Evolutionary conservation across 2,113 vertebrate species (phyloP), one percentile per base, ranked within the genome.

Genomic region (Tretioscincus oriximinensis): DNA sequence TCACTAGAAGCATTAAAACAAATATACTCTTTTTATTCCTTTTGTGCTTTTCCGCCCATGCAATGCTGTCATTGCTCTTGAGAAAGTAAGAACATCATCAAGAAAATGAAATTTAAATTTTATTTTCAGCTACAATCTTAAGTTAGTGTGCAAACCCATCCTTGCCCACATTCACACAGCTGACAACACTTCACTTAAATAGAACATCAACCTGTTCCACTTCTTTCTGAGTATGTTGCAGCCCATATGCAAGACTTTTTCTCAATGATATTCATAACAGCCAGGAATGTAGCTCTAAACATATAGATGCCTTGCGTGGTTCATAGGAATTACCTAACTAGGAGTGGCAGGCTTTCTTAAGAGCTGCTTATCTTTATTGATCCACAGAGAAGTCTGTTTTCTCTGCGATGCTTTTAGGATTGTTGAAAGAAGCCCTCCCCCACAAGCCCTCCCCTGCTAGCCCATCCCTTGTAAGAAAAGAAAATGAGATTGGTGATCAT

Each of bases 401-500:
- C 78, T 87, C 78, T 66, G 81, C 89, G 86, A 92, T 83, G 60
- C 31, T 85, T 90, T 92, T 77, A 84, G 81, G 75, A 82, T 80
- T 76, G 81, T 80, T 45, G 21, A 86, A 83, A 90, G 81, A 90
- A 83, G 81, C 73, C 2, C 35, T 58, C 60, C 24, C 20, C n/a
- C 80, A 58, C 14, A 58, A 12, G 18, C 65, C 81, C 29, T 88
- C 89, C 78, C 68, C 11, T 18, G 54, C 67, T 85, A 93, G 68
- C 68, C 77, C 84, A 75, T 77, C 63, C 82, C 87, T 87, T 76
- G 78, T 81, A 90, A 90, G 85, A 90, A 90, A 87, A 93, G 86
- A 88, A 86, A 87, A 92, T 85, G 85, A 64, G 80, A 82, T 22
- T 82, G 88, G 92, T 90, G 94, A 94, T 94, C 92, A 95, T 95